Conservation (phyloP, 1,140 invertebrate species). For the Eciton burchellii region DNA sequence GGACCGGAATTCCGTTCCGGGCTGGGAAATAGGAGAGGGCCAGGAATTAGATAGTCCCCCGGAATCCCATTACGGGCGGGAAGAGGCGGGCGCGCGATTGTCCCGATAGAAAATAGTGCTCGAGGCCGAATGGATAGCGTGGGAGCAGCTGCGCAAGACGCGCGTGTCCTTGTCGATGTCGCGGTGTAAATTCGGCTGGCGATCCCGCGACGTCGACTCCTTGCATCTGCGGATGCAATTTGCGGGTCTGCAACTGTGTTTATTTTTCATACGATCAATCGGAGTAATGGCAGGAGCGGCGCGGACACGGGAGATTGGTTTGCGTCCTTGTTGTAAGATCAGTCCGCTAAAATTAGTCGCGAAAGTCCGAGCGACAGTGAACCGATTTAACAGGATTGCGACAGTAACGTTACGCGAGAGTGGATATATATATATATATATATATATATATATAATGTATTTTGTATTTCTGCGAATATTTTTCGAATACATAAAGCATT, state of each 20-base stretch:
- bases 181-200: constrained; percentile 39
- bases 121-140: constrained; percentile 47
- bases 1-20: constrained; percentile 61
- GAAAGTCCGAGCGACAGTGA: too few species aligned
- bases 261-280: constrained; percentile 47
- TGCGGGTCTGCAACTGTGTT: constrained; percentile 19
- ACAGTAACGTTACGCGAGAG: too few species aligned
- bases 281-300: constrained; percentile 4
- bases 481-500: too few species aligned
- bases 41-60: constrained; percentile 67
- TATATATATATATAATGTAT: too few species aligned
- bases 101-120: constrained; percentile 47
- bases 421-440: too few species aligned
- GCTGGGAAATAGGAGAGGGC: constrained; percentile 48
- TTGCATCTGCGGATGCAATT: constrained; percentile 26
- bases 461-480: too few species aligned
- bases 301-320: not conserved
- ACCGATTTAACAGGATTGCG: too few species aligned
- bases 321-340: too few species aligned
- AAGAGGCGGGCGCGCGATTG: constrained; percentile 33
- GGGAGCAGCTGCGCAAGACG: constrained; percentile 48
- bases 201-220: constrained; percentile 13
- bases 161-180: constrained; percentile 24
- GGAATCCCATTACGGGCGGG: constrained; percentile 64
- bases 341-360: not conserved